These are phyloP conservation scores for Antrozous pallidus DNA, from an alignment of 2,797 vertebrate genomes.

Conservation along the genomic window DNA sequence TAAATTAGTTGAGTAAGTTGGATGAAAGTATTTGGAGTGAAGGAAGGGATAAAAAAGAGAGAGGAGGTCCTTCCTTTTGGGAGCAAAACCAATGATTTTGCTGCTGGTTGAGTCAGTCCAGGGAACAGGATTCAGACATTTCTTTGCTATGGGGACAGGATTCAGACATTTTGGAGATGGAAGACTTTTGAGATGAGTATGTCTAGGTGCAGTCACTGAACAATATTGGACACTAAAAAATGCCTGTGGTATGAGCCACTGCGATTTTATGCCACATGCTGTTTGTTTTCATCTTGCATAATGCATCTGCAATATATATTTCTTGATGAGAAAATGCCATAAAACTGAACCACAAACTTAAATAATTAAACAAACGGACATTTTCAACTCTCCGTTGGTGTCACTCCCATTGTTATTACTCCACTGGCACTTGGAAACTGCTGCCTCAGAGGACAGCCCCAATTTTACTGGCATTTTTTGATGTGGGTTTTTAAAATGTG, in stretches of 20 bases:
- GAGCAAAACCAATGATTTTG: neutral
- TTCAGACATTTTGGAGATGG: neutral
- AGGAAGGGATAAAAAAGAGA: neutral
- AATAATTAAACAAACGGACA: conserved; percentile 58
- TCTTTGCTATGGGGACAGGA: neutral
- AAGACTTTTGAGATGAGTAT: neutral
- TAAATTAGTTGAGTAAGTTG: neutral
- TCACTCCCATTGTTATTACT: neutral
- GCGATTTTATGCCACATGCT: conserved; percentile 1
- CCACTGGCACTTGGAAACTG: neutral
- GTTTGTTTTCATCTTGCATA: conserved; percentile 60
- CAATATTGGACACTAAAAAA: neutral
- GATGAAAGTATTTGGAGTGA: neutral
- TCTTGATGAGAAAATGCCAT: conserved; percentile 57
- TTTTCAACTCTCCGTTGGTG: conserved; percentile 40
- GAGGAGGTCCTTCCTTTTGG: neutral
- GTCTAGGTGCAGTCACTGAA: neutral
- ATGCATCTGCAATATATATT: conserved; percentile 54
- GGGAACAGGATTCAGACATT: neutral
- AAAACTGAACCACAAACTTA: conserved; percentile 57
- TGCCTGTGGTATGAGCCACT: neutral
- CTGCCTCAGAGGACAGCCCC: neutral
- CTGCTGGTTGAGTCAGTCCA: neutral
- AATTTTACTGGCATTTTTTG: neutral
- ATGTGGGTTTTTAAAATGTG: neutral